Evolutionary conservation across 2,797 vertebrate species (phyloP).

Genomic region (Coregonus sp.): DNA sequence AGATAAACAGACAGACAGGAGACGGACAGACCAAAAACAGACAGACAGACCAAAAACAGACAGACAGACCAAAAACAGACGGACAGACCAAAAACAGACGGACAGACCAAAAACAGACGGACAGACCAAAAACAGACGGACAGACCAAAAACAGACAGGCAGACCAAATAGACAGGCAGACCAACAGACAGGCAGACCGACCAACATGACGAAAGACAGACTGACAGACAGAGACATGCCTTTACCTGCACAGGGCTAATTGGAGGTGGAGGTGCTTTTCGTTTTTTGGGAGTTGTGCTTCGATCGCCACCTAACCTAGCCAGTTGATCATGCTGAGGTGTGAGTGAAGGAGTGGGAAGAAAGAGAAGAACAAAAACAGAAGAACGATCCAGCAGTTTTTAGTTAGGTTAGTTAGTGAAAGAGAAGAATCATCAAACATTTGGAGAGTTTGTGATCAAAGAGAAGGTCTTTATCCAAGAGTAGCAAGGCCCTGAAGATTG

Average conservation of each 20-base stretch:
- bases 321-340: slow-evolving; percentile 93
- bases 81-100: slow-evolving; percentile 20
- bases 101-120: slow-evolving; percentile 16
- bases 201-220: slow-evolving; percentile 5
- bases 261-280: slow-evolving; percentile 99
- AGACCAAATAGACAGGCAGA: slow-evolving; percentile 48
- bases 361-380: neutral
- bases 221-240: slow-evolving; percentile 22
- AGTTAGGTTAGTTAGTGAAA: slow-evolving; percentile 74
- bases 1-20: slow-evolving; percentile 3
- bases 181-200: neutral
- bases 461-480: neutral
- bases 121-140: slow-evolving; percentile 30
- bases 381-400: slow-evolving; percentile 26
- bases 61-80: too few species aligned
- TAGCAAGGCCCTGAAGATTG: neutral
- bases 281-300: slow-evolving; percentile 99
- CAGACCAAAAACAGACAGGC: slow-evolving; percentile 29
- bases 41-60: too few species aligned
- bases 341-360: slow-evolving; percentile 45
- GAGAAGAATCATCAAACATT: slow-evolving; percentile 32
- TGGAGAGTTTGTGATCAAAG: slow-evolving; percentile 15
- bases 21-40: slow-evolving; percentile 15
- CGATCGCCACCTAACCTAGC: slow-evolving; percentile 95
- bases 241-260: slow-evolving; percentile 97